Evolutionary conservation across 2,113 vertebrate genomes (phyloP).

Genomic region (Gymnogyps californianus): DNA sequence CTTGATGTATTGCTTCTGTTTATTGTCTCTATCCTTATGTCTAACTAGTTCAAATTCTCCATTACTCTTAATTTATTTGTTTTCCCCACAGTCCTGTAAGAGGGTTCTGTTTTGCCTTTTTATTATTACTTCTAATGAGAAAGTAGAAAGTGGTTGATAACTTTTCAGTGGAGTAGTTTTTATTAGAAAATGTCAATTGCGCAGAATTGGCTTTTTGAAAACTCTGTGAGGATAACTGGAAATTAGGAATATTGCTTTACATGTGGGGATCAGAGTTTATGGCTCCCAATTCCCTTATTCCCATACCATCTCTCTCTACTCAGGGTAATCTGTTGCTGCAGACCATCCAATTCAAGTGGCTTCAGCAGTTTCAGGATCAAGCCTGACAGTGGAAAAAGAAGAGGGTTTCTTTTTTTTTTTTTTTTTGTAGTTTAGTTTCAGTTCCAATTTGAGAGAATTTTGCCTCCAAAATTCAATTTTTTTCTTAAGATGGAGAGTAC

Average conservation of each 20-base stretch:
- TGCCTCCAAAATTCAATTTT: not conserved
- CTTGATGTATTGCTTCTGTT: not conserved
- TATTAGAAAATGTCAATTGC: not conserved
- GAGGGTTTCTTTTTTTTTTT: too few relatives aligned
- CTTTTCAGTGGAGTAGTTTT: not conserved
- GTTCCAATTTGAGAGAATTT: not conserved
- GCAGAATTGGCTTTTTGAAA: not conserved
- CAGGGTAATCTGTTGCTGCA: not conserved
- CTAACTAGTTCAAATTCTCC: not conserved
- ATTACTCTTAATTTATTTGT: constrained; percentile 20
- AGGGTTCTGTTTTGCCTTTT: not conserved
- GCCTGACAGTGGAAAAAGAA: not conserved
- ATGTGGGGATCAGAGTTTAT: not conserved
- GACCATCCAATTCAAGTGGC: not conserved
- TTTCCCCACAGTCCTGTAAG: not conserved
- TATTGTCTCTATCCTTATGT: not conserved
- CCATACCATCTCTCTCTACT: not conserved
- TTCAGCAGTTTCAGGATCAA: not conserved
- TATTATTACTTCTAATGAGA: constrained; percentile 9
- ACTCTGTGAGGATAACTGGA: not conserved
- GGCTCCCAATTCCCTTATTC: not conserved
- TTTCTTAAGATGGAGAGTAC: not conserved
- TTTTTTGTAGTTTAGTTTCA: not conserved
- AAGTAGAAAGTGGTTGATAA: not conserved
- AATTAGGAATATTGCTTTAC: not conserved